phyloP scores from a whole-genome alignment of 2,888 invertebrate genomes.

The Synergus japonicus region DNA sequence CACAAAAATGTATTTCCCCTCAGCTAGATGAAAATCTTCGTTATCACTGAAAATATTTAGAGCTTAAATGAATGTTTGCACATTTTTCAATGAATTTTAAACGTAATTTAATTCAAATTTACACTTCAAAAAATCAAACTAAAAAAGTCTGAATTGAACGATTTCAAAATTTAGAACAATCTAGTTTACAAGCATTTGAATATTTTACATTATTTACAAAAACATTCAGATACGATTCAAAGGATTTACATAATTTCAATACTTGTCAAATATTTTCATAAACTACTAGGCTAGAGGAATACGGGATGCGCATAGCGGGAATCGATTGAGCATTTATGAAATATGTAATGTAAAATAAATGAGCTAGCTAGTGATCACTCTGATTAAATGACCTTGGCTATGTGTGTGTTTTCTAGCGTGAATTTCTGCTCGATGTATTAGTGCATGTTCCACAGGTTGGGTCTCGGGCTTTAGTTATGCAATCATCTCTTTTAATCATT shows the following conservation, averaged over 20 bases:
- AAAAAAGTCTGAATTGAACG: background rate
- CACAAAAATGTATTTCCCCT: constrained; percentile 46
- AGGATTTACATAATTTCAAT: background rate
- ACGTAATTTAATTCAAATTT: background rate
- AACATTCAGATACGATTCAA: background rate
- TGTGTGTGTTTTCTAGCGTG: constrained; percentile 41
- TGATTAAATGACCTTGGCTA: constrained; percentile 64
- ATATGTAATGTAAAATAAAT: constrained; percentile 65
- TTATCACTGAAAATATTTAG: background rate
- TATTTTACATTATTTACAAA: too few relatives aligned
- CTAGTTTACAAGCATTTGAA: background rate
- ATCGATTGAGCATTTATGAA: constrained; percentile 58
- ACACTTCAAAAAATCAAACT: background rate
- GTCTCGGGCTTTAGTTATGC: constrained; percentile 46
- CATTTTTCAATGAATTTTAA: too few relatives aligned
- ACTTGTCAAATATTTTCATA: background rate
- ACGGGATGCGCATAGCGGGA: constrained; percentile 15
- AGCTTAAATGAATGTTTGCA: too few relatives aligned
- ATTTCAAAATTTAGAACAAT: background rate
- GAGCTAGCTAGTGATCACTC: constrained; percentile 57
- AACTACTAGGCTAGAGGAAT: background rate
- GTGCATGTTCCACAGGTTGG: constrained; percentile 53
- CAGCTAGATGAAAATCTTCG: background rate
- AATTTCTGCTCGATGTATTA: constrained; percentile 24
- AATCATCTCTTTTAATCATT: constrained; percentile 45